Percentiles rank a stretch among this genome's conserved stretches.
phyloP scores from a whole-genome alignment of 37 sponge, comb jelly and placozoan genomes.

The Dysidea cf. avara region DNA sequence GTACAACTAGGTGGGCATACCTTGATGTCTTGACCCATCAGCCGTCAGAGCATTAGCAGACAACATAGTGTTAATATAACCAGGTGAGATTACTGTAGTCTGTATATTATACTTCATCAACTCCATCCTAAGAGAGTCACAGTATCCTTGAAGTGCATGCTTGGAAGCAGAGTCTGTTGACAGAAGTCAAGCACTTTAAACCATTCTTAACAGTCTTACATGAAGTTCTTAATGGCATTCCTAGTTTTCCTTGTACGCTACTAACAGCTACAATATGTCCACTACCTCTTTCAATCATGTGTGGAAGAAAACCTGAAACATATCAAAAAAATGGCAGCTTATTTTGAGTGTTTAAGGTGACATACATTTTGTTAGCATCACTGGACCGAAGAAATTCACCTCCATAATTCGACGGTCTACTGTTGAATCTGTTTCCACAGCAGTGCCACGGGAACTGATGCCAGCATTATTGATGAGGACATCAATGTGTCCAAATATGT shows the following conservation, averaged over 20 bases:
- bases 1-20: not conserved
- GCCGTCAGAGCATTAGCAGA: constrained; percentile 73
- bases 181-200: not conserved
- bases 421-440: constrained; percentile 45
- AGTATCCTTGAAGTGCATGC: constrained; percentile 81
- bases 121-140: constrained; percentile 69
- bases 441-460: constrained; percentile 63
- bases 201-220: too few species aligned
- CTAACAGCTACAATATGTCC: constrained; percentile 84
- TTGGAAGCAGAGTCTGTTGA: constrained; percentile 79
- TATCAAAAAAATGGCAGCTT: not conserved
- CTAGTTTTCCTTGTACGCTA: constrained; percentile 81
- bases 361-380: constrained; percentile 76
- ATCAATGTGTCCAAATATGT: constrained; percentile 55
- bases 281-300: constrained; percentile 56
- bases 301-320: constrained; percentile 63
- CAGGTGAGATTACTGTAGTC: constrained; percentile 65
- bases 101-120: constrained; percentile 32
- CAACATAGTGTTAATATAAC: constrained; percentile 69
- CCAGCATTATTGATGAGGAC: constrained; percentile 85
- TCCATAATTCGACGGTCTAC: constrained; percentile 78
- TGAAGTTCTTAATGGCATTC: constrained; percentile 70
- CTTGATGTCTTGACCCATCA: constrained; percentile 68
- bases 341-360: not conserved
- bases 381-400: constrained; percentile 80